phyloP scores from a whole-genome alignment of 2,888 invertebrate genomes.

The Melanostoma scalare region DNA sequence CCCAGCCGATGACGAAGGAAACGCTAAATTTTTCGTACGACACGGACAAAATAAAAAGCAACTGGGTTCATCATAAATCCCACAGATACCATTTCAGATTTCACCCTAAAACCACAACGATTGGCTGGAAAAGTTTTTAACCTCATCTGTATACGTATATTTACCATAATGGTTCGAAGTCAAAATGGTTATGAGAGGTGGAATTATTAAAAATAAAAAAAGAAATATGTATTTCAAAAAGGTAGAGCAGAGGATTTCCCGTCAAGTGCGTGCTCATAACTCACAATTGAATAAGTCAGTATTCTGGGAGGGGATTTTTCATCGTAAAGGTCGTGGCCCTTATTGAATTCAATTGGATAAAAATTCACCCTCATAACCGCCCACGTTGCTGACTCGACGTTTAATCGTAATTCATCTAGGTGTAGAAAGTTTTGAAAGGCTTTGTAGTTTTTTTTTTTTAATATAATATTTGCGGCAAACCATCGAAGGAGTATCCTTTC shows the following conservation, averaged over 20 bases:
- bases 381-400: constrained; percentile 10
- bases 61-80: constrained; percentile 35
- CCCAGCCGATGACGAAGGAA: constrained; percentile 26
- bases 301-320: constrained; percentile 39
- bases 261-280: constrained; percentile 65
- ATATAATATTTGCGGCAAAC: constrained; percentile 64
- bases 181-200: constrained; percentile 64
- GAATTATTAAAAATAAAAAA: constrained; percentile 62
- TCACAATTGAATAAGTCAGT: constrained; percentile 63
- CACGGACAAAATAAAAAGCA: constrained; percentile 19
- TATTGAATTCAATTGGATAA: constrained; percentile 56
- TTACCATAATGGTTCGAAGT: constrained; percentile 52
- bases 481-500: constrained; percentile 49
- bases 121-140: constrained; percentile 55
- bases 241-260: constrained; percentile 45
- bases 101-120: constrained; percentile 58
- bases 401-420: constrained; percentile 47
- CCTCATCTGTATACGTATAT: constrained; percentile 14
- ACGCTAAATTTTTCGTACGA: constrained; percentile 1
- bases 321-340: constrained; percentile 42
- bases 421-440: constrained; percentile 47
- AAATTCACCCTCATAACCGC: constrained; percentile 10
- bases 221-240: constrained; percentile 30
- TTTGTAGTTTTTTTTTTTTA: constrained; percentile 52
- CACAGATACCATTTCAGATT: constrained; percentile 46